A percentile compares a stretch with the other conserved stretches of the same genome.
Conservation (phyloP, 1,140 invertebrate genomes). For the Rhynchophorus ferrugineus region DNA sequence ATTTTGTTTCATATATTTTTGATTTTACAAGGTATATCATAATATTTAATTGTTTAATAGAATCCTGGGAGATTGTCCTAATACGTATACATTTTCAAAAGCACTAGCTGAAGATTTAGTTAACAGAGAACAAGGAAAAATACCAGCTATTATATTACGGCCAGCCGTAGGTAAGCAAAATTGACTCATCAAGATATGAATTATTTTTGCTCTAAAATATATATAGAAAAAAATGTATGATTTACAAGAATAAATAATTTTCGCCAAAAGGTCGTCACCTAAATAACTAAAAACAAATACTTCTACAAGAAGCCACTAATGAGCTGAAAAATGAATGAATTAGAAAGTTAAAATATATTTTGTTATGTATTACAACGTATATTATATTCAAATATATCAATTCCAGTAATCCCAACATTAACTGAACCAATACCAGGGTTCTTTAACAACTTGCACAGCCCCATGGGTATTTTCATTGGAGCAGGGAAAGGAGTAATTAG, state of each 20-base stretch:
- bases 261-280: too few species aligned
- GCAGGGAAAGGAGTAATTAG: constrained; percentile 78
- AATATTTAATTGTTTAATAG: constrained; percentile 14
- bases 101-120: constrained; percentile 63
- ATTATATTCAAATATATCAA: neutral
- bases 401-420: constrained; percentile 52
- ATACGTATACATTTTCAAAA: constrained; percentile 90
- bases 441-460: constrained; percentile 89
- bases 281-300: too few species aligned
- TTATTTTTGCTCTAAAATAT: neutral
- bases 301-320: too few species aligned
- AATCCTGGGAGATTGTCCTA: constrained; percentile 48
- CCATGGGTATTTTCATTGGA: constrained; percentile 67
- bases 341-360: too few species aligned
- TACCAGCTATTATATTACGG: constrained; percentile 45
- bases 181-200: constrained; percentile 2
- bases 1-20: too few species aligned
- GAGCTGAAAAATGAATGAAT: too few species aligned
- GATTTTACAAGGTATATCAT: too few species aligned
- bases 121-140: constrained; percentile 26
- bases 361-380: too few species aligned
- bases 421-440: constrained; percentile 75
- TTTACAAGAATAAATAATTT: too few species aligned
- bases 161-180: constrained; percentile 43
- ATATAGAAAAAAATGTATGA: too few species aligned